phyloP scores from a whole-genome alignment of 2,797 vertebrate genomes.

The Tamandua tetradactyla region DNA sequence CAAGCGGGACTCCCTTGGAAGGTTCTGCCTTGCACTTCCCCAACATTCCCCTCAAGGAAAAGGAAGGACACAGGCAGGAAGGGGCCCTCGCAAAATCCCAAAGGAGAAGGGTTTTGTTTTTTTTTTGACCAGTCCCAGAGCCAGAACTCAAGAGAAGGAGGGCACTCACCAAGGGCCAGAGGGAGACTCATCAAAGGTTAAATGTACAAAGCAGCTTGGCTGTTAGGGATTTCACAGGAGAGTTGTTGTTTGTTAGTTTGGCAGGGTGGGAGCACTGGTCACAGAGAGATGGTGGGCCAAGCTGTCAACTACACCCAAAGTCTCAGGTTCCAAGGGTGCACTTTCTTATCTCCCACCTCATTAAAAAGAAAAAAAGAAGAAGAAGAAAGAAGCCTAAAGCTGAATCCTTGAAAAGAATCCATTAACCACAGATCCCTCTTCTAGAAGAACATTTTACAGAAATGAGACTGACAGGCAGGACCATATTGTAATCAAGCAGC shows the following conservation, averaged over 20 bases:
- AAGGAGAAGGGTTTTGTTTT: neutral
- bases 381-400: neutral
- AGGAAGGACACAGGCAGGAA: neutral
- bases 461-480: neutral
- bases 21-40: neutral
- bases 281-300: neutral
- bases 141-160: neutral
- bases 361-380: neutral
- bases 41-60: neutral
- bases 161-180: neutral
- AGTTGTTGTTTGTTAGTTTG: neutral
- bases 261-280: fast-evolving
- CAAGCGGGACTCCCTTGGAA: neutral
- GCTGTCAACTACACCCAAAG: neutral
- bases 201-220: neutral
- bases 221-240: neutral
- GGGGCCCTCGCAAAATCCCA: neutral
- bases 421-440: neutral
- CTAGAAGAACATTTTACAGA: neutral
- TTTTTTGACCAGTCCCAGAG: neutral
- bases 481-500: neutral
- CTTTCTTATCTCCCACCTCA: neutral
- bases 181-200: neutral
- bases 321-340: neutral
- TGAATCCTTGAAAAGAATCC: neutral